phyloP scores from a whole-genome alignment of 2,888 invertebrate genomes.

The Athetis lepigone region DNA sequence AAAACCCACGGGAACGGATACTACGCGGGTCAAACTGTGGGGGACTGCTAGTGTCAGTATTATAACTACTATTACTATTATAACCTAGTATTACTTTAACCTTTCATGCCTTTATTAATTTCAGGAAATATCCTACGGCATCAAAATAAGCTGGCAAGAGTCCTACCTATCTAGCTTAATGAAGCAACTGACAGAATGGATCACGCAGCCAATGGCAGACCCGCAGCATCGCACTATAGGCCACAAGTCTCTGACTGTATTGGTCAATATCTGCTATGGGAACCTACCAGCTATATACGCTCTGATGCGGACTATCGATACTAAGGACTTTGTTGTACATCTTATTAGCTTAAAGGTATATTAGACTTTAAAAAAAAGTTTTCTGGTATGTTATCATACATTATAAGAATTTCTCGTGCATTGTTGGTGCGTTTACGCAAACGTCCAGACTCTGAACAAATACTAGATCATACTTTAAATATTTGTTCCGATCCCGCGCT shows the following conservation, averaged over 20 bases:
- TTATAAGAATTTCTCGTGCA: no score
- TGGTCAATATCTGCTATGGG: conserved; percentile 95
- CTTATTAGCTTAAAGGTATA: conserved; percentile 91
- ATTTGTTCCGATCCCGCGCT: no score
- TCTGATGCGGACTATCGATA: conserved; percentile 93
- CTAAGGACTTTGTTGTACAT: conserved; percentile 92
- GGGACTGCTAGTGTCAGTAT: no score
- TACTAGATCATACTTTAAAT: no score
- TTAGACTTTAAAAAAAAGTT: no score
- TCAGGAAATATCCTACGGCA: conserved; percentile 94
- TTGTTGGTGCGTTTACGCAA: no score
- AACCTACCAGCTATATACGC: conserved; percentile 94
- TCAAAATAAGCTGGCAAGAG: conserved; percentile 95
- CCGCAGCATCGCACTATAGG: conserved; percentile 82
- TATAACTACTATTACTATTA: no score
- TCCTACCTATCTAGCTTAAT: conserved; percentile 93
- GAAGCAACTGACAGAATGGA: conserved; percentile 92
- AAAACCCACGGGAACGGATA: no score
- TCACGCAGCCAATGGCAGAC: conserved; percentile 87
- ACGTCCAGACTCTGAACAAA: no score
- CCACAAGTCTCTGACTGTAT: conserved; percentile 91
- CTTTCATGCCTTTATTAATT: conserved; percentile 65
- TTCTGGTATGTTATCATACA: no score
- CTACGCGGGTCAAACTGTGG: no score
- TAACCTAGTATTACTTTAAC: no score